Evolutionary conservation across 2,888 invertebrate genomes (phyloP).

Genomic region (Ectemnius continuus): DNA sequence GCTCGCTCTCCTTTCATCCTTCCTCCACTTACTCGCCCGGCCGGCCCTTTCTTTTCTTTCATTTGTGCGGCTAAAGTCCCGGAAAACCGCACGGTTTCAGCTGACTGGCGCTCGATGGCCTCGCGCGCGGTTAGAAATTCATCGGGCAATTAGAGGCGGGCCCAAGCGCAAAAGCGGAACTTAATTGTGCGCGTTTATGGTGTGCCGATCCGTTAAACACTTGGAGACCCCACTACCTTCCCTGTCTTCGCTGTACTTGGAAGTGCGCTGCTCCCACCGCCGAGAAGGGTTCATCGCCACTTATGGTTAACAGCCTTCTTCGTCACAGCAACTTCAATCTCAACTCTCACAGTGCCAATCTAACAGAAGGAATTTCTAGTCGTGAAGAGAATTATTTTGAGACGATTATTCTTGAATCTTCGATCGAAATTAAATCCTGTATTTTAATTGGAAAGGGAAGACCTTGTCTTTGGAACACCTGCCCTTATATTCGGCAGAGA

Average conservation of each 20-base stretch:
- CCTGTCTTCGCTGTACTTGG: not conserved
- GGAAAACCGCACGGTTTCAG: slow-evolving; percentile 20
- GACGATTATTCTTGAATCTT: no score
- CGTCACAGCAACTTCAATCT: no score
- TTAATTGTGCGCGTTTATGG: slow-evolving; percentile 61
- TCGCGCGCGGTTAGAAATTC: slow-evolving; percentile 44
- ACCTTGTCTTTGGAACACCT: slow-evolving; percentile 12
- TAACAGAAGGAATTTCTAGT: no score
- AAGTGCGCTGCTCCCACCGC: not conserved
- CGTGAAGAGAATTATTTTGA: no score
- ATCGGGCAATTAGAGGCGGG: slow-evolving; percentile 63
- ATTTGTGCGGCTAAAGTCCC: not conserved
- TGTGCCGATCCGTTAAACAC: slow-evolving; percentile 32
- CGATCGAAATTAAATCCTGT: no score
- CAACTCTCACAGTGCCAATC: no score
- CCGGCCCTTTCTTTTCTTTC: no score
- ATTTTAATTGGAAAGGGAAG: no score
- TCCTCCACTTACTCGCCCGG: not conserved
- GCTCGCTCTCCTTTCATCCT: slow-evolving; percentile 1
- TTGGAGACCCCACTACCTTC: not conserved
- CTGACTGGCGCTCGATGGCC: not conserved
- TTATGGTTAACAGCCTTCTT: no score
- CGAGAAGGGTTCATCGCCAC: no score
- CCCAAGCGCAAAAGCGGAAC: slow-evolving; percentile 67
- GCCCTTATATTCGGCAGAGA: slow-evolving; percentile 15